Base-by-base conservation (phyloP, 2,113 vertebrate species). In the Pyrgilauda ruficollis region DNA sequence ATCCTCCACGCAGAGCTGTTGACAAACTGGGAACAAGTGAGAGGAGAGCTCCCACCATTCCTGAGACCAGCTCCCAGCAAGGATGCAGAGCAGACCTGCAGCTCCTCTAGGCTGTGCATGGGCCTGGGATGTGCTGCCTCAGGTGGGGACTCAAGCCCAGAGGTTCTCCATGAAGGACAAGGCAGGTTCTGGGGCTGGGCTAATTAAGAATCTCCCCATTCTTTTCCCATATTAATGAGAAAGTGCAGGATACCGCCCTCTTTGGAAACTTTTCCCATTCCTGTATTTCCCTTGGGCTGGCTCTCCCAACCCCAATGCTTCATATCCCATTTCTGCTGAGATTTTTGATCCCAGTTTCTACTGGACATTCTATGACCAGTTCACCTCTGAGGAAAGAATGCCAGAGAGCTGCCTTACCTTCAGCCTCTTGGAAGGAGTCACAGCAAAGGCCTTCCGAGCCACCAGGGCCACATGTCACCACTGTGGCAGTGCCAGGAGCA, bases 351-450 rank as follows among this genome's bases (percentile, higher is more conserved):
- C 19, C 46, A 41, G 10, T 56, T 87, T 7, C 28, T 14, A 3
- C 15, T 44, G 35, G 19, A 15, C 2, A 5, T 15, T 10, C 20
- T 17, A 17, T 22, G 23, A 20, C 2, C 80, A 66, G 37, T 52
- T 80, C 35, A 50, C 15, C 11, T 43, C 68, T 63, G 46, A 86
- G 63, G 17, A 24, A 10, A 43, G 44, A 66, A 41, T 20, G 5
- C 18, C 53, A 87, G 70, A 50, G 23, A 58, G 27, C 30, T 61
- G 19, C 11, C 96, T 96, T 97, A 97, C 97, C 97, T 97, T 87
- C 90, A 93, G 31, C n/a, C 10, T 86, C 52, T 28, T 62, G 44
- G 91, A 92, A 95, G 94, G 56, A 90, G 49, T 41, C 52, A 13
- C 26, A 20, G 52, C 73, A 55, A 87, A 95, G 70, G 72, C 8